phyloP scores from a whole-genome alignment of 2,888 invertebrate genomes.

The Neoascia interrupta region DNA sequence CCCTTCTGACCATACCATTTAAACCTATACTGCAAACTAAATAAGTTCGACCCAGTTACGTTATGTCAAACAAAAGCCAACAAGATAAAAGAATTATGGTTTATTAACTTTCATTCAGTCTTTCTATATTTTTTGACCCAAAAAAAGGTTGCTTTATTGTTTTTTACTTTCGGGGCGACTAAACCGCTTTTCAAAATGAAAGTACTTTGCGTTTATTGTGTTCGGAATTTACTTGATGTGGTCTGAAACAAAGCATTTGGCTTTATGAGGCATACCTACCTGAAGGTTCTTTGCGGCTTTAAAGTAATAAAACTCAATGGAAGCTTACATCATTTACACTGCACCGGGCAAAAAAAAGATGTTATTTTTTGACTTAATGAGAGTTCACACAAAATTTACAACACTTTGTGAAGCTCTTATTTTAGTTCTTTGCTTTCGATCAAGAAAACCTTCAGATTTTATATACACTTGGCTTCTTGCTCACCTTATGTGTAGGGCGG shows the following conservation, averaged over 20 bases:
- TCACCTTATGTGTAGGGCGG: too few species aligned
- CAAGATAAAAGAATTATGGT: constrained; percentile 39
- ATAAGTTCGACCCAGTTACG: constrained; percentile 18
- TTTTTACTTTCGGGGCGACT: neutral
- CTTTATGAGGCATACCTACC: constrained; percentile 26
- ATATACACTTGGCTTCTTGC: too few species aligned
- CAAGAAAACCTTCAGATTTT: too few species aligned
- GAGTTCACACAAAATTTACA: too few species aligned
- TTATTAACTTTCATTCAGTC: constrained; percentile 36
- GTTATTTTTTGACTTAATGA: too few species aligned
- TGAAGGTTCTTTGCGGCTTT: neutral
- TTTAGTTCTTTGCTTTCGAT: too few species aligned
- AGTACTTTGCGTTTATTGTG: constrained; percentile 30
- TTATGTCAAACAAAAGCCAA: constrained; percentile 25
- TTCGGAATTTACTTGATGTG: constrained; percentile 6
- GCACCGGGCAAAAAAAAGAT: too few species aligned
- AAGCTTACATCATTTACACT: too few species aligned
- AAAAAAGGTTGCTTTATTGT: constrained; percentile 32
- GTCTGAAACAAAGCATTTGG: constrained; percentile 15
- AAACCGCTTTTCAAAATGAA: neutral
- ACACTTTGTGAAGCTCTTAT: too few species aligned
- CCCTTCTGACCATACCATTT: neutral
- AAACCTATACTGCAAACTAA: constrained; percentile 2
- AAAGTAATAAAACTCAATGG: constrained; percentile 23
- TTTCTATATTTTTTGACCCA: constrained; percentile 29